These are phyloP conservation scores for Anisognathus igniventris DNA, from an alignment of 2,797 vertebrate species.

Conservation along the genomic window DNA sequence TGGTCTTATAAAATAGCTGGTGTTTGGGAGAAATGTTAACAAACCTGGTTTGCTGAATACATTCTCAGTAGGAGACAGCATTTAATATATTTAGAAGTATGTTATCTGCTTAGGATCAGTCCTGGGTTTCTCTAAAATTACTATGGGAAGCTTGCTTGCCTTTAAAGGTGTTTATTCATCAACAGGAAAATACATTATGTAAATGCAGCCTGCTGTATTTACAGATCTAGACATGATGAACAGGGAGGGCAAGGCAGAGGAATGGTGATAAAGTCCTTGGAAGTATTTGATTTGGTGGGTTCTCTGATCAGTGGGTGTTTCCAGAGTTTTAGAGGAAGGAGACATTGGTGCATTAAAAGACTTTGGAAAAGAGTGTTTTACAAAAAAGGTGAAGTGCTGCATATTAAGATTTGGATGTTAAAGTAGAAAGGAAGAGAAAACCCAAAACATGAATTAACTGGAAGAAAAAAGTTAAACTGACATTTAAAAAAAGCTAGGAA, in stretches of 20 bases:
- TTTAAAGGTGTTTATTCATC: not conserved
- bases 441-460: not conserved
- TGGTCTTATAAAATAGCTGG: not conserved
- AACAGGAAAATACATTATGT: not conserved
- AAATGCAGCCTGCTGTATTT: not conserved
- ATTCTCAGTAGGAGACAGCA: not conserved
- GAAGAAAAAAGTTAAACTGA: not conserved
- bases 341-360: not conserved
- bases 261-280: not conserved
- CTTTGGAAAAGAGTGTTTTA: not conserved
- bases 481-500: not conserved
- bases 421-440: not conserved
- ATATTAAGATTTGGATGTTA: not conserved
- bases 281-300: not conserved
- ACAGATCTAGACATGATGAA: not conserved
- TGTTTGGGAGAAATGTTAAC: slow-evolving; percentile 17
- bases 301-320: not conserved
- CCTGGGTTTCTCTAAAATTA: not conserved
- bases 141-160: not conserved
- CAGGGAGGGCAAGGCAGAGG: not conserved
- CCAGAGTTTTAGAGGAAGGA: not conserved
- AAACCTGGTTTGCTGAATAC: not conserved
- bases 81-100: not conserved
- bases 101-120: slow-evolving; percentile 11
- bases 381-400: not conserved